Evolutionary conservation across 2,797 vertebrate species (phyloP).

Genomic region (Diplodus puntazzo): DNA sequence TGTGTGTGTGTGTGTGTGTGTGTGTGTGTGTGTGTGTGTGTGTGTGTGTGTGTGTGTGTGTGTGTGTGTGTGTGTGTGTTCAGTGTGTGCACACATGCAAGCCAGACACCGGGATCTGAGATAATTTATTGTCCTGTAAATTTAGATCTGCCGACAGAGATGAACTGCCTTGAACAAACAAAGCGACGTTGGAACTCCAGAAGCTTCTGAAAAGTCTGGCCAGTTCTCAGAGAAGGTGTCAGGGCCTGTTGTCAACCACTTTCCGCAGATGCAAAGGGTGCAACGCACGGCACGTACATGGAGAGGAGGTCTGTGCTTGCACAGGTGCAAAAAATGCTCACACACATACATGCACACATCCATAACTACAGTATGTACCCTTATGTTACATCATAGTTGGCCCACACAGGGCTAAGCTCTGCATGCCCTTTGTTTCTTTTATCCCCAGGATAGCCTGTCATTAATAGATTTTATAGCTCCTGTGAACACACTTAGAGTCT

Average conservation of each 20-base stretch:
- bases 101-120: slow-evolving; percentile 64
- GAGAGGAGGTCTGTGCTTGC: slow-evolving; percentile 23
- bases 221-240: slow-evolving; percentile 59
- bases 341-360: slow-evolving; percentile 22
- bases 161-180: slow-evolving; percentile 72
- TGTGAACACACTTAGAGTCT: slow-evolving; percentile 44
- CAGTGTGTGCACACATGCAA: slow-evolving; percentile 12
- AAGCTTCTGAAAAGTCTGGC: slow-evolving; percentile 62
- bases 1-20: slow-evolving; percentile 2
- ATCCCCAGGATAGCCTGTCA: slow-evolving; percentile 57
- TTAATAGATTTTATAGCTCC: slow-evolving; percentile 74
- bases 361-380: slow-evolving; percentile 32
- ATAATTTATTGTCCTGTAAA: slow-evolving; percentile 85
- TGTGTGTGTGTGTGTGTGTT: slow-evolving; percentile 23
- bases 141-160: slow-evolving; percentile 81
- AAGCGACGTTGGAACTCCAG: slow-evolving; percentile 60
- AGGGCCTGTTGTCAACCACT: slow-evolving; percentile 42
- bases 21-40: not conserved
- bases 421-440: slow-evolving; percentile 59
- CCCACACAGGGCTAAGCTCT: slow-evolving; percentile 37
- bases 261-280: slow-evolving; percentile 29
- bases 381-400: slow-evolving; percentile 55
- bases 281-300: slow-evolving; percentile 25
- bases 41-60: slow-evolving; percentile 22
- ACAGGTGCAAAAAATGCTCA: not conserved